Conservation (phyloP, 35 echinoderm and acorn worm genomes). For the Apostichopus parvimensis region DNA sequence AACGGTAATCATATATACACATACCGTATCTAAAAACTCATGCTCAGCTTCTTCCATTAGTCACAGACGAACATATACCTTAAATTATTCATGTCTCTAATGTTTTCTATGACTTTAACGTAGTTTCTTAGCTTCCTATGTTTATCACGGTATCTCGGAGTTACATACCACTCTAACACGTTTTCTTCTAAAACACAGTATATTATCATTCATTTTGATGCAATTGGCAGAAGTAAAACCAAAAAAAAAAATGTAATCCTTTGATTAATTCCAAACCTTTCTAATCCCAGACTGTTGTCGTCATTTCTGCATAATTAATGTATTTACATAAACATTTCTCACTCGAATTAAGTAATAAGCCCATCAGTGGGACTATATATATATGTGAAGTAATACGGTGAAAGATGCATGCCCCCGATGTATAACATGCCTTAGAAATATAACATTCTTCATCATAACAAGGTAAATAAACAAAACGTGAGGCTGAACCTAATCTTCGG, state of each 20-base stretch:
- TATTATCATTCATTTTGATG: no score
- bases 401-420: background rate
- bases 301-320: slow-evolving; percentile 45
- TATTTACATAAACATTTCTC: slow-evolving; percentile 47
- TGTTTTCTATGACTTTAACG: background rate
- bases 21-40: background rate
- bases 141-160: slow-evolving; percentile 3
- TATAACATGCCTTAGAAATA: background rate
- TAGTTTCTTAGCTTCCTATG: background rate
- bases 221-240: no score
- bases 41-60: background rate
- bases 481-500: background rate
- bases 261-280: background rate
- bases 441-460: slow-evolving; percentile 16
- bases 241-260: no score
- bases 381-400: slow-evolving; percentile 1
- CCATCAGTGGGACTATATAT: slow-evolving; percentile 39
- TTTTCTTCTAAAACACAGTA: background rate
- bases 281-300: background rate
- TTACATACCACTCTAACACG: background rate
- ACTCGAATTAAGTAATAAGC: slow-evolving; percentile 38
- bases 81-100: slow-evolving; percentile 4
- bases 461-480: slow-evolving; percentile 22
- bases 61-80: background rate
- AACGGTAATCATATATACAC: background rate